These are phyloP conservation scores for Acanthococcus lagerstroemiae DNA, from an alignment of 2,888 invertebrate genomes.

Conservation along the genomic window DNA sequence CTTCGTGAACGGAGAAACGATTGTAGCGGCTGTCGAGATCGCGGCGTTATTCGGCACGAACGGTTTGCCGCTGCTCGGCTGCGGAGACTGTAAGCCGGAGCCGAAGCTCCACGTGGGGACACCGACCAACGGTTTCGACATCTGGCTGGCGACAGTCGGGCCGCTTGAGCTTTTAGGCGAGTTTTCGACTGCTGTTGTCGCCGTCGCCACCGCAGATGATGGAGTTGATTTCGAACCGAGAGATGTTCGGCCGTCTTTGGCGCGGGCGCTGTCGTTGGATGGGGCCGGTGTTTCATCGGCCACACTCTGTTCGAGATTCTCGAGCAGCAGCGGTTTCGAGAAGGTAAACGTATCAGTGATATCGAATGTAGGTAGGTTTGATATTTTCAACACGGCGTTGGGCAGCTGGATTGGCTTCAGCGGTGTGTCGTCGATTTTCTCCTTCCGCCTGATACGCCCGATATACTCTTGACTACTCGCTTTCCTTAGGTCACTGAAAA, in stretches of 20 bases:
- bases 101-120: not conserved
- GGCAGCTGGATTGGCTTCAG: not conserved
- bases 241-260: not conserved
- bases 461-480: not conserved
- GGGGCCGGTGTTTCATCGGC: too few species aligned
- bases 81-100: not conserved
- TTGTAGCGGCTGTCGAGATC: not conserved
- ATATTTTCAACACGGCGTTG: slow-evolving; percentile 6
- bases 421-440: slow-evolving; percentile 6
- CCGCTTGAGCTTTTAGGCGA: too few species aligned
- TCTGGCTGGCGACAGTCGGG: too few species aligned
- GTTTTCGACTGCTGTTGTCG: not conserved
- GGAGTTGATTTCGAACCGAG: too few species aligned
- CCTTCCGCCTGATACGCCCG: not conserved
- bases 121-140: too few species aligned
- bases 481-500: not conserved
- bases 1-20: not conserved
- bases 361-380: slow-evolving; percentile 18
- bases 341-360: slow-evolving; percentile 15
- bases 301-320: slow-evolving; percentile 7
- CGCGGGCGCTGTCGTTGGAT: not conserved
- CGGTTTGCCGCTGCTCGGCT: not conserved
- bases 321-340: slow-evolving; percentile 15
- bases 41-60: not conserved
- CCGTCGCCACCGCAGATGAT: too few species aligned